Evolutionary conservation across 2,113 vertebrate genomes (phyloP), one percentile per base, ranked within the genome.

Genomic region (Cynopterus brachyotis): DNA sequence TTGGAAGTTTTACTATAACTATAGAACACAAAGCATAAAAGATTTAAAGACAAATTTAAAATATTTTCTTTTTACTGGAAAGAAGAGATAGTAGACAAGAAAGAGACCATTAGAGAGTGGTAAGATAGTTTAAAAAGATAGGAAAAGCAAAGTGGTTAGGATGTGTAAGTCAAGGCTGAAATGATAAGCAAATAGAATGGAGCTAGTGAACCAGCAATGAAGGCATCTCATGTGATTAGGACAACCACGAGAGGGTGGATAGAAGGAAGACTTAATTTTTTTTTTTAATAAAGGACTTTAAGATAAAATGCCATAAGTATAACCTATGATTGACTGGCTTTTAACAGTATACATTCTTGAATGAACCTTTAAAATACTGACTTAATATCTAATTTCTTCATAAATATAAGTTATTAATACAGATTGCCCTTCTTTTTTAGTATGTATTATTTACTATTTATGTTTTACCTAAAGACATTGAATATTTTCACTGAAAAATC

Each of bases 401-500:
- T 87, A 94, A 70, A 15, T 37, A 70, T 85, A 91, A 87, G 17
- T 40, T 6, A 53, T 66, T 85, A 87, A 59, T 2, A 72, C 37
- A 78, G 35, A 78, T 60, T 84, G 24, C 42, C 30, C 73, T 89
- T 89, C 30, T 55, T 89, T 94, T 93, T 94, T 59, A 95, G 75
- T 86, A 75, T 62, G 76, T 83, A 76, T 80, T 87, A 93, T 87
- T 88, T 83, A 73, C 4, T 89, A 55, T 92, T 78, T 97, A 83
- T 84, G 47, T 90, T 96, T 96, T 69, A 73, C 22, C 40, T 94
- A 16, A 75, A 94, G 50, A 24, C 35, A 89, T n/a, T 83, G 40
- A 70, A 66, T 87, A 73, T 84, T 96, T 96, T 97, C 26, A 88
- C 26, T 88, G 87, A 96, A 95, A 93, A 81, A 45, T 76, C n/a